Evolutionary conservation across 2,797 vertebrate species (phyloP), one percentile per base, ranked within the genome.

Genomic region (Parambassis ranga): DNA sequence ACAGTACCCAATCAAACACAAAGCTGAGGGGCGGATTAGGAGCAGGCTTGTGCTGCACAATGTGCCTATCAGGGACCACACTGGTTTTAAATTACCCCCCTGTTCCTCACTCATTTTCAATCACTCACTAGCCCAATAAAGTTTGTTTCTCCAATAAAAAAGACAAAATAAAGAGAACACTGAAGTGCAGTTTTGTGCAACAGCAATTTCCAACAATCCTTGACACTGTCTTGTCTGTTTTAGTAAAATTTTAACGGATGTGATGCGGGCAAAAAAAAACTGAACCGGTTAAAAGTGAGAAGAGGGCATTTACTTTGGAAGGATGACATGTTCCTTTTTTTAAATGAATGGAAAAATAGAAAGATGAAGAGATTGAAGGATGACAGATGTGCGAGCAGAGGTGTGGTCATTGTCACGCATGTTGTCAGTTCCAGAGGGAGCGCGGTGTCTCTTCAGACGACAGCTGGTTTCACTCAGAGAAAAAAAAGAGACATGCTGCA

Each of bases 1-100:
- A 90, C 91, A 91, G 85, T 56, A 89, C 82, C 89, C 89, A 92
- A 92, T 93, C 90, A 92, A 91, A 91, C 78, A 71, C 68, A 87
- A 75, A 87, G 87, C 85, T 85, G 79, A 81, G 75, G 80, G 75
- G 38, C 13, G 83, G 91, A 92, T 92, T 92, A 91, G 85, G 74
- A 82, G 61, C 63, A 10, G 67, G 61, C 77, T 79, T 74, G 75
- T 76, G 76, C 78, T 65, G 70, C 81, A 85, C 88, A 89, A 90
- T 80, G 81, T 81, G 79, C 71, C 82, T 84, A 89, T 87, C 82
- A 81, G 68, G 83, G 83, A 89, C 86, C 86, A 85, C 85, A 83
- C 86, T 66, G 87, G 87, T 91, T 87, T 91, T 86, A 74, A 81
- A 87, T 89, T 86, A 87, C 90, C 59, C 74, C 49, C 56, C 65